Conservation (phyloP, 1,140 invertebrate genomes). For the Maconellicoccus hirsutus region DNA sequence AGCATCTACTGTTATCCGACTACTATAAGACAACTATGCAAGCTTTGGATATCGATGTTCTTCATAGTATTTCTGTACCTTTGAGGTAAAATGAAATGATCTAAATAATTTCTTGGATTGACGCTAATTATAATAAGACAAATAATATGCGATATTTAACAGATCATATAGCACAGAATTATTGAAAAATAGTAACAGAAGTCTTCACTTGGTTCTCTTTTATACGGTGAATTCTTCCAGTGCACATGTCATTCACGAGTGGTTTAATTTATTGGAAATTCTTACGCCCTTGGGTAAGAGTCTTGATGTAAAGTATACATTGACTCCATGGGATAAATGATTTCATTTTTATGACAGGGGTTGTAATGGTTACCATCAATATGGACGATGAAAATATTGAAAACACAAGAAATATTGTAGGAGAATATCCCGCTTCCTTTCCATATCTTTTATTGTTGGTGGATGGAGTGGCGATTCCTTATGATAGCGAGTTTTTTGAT, state of each 20-base stretch:
- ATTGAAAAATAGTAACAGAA: neutral
- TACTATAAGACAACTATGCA: neutral
- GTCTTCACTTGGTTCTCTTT: slow-evolving; percentile 1
- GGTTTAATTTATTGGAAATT: slow-evolving; percentile 17
- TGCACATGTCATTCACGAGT: neutral
- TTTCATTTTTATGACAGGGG: neutral
- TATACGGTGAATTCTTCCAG: slow-evolving; percentile 1
- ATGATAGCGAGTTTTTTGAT: neutral
- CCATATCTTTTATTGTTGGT: neutral
- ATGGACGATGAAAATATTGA: neutral
- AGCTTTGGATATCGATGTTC: neutral
- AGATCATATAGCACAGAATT: slow-evolving; percentile 3
- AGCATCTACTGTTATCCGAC: neutral
- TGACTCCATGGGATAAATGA: too few species aligned
- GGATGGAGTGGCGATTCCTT: neutral
- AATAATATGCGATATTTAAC: neutral
- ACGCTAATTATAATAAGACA: too few species aligned
- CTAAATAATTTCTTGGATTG: too few species aligned
- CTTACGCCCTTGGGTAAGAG: slow-evolving; percentile 3
- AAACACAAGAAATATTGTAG: neutral
- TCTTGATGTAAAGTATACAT: neutral
- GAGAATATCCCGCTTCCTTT: neutral
- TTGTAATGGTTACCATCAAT: slow-evolving; percentile 11
- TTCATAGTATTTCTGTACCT: slow-evolving; percentile 13
- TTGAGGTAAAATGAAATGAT: too few species aligned